Percentiles rank a stretch among this genome's conserved stretches.
Evolutionary conservation across 2,888 invertebrate genomes (phyloP).

Genomic region (Rotaria magnacalcarata): DNA sequence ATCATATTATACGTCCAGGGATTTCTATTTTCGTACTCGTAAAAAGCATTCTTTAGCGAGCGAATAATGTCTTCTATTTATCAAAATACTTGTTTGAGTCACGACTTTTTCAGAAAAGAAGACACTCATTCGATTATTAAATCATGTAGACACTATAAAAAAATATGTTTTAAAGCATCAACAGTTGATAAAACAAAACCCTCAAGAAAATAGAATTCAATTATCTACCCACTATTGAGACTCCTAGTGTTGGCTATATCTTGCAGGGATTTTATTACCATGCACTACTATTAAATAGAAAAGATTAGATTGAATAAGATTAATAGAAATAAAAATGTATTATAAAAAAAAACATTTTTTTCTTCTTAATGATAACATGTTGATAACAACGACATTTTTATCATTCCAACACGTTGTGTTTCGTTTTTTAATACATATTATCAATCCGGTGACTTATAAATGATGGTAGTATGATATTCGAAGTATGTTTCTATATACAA

Average conservation of each 20-base stretch:
- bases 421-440: not conserved
- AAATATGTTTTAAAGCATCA: not conserved
- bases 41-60: not conserved
- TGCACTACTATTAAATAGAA: not conserved
- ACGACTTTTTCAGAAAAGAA: not conserved
- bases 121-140: not conserved
- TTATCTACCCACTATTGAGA: not conserved
- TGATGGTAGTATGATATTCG: not conserved
- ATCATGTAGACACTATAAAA: not conserved
- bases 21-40: not conserved
- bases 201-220: not conserved
- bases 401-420: not conserved
- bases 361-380: not conserved
- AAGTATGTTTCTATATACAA: not conserved
- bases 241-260: not conserved
- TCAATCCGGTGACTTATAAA: not conserved
- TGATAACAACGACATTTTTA: conserved; percentile 4
- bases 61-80: not conserved
- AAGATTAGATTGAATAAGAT: not conserved
- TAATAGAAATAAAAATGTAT: not conserved
- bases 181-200: not conserved
- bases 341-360: not conserved
- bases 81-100: not conserved
- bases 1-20: not conserved
- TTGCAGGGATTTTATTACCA: not conserved